Evolutionary conservation across 2,113 vertebrate species (phyloP), one percentile per base, ranked within the genome.

Genomic region (Crotalus helleri): DNA sequence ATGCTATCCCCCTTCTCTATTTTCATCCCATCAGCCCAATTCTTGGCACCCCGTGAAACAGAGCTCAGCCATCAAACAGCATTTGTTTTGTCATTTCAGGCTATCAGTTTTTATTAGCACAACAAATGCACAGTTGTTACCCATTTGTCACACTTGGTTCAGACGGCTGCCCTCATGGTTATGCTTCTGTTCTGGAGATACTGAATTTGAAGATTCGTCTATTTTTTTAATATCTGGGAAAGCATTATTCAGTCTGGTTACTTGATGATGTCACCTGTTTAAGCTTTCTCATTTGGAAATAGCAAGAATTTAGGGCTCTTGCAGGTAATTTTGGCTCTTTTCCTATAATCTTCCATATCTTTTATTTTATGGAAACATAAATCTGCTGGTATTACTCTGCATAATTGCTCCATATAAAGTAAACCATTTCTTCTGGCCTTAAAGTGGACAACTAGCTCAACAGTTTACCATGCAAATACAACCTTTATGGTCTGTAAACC

Each of bases 51-150:
- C 51, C 1, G 39, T 3, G 29, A 55, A 51, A 89, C 13, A 19
- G 87, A 89, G 33, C 81, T 49, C 26, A 11, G 81, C 54, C 81
- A 86, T 59, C 54, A 51, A 88, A 23, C 21, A 81, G 92, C 69
- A 81, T 90, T 81, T 92, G 87, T 92, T 88, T 92, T 89, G 51
- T 57, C 6, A 44, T 54, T 92, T 44, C 54, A 58, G 87, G 19
- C 69, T 23, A 85, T 85, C 64, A 13, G 12, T 58, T 92, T 92
- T 90, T 92, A 92, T 92, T 58, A 85, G 92, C 69, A 29, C 88
- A 90, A 51, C 69, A 58, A 92, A 92, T 85, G 39, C 69, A 85
- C 88, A 92, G 69, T 90, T 90, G 88, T 92, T 59, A 59, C 26
- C 59, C 88, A 85, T 92, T 92, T 59, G 69, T 53, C 89, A 74